Conservation (phyloP, 2,888 invertebrate genomes). For the Luperina testacea region DNA sequence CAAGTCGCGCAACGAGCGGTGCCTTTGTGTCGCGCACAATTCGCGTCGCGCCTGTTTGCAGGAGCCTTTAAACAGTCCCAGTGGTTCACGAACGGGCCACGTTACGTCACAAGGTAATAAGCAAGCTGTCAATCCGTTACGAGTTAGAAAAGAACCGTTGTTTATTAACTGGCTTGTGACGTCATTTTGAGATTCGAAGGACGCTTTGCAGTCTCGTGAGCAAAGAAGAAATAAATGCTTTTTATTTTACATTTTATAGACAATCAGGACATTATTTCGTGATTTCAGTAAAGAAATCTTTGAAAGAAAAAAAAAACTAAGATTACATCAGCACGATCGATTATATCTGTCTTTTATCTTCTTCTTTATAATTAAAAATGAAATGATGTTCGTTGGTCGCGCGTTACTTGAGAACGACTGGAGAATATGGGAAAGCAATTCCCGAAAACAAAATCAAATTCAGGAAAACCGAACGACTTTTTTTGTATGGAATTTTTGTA, state of each 20-base stretch:
- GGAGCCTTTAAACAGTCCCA: too few species aligned
- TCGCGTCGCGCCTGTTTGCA: too few species aligned
- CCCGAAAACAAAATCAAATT: too few species aligned
- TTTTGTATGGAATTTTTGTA: too few species aligned
- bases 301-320: background rate
- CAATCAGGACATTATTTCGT: background rate
- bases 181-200: background rate
- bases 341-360: background rate
- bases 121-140: background rate
- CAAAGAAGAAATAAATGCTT: background rate
- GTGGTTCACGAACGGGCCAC: too few species aligned
- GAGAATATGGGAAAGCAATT: too few species aligned
- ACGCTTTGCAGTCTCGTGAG: background rate
- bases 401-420: background rate
- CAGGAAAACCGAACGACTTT: too few species aligned
- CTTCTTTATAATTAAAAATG: too few species aligned
- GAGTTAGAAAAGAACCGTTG: background rate
- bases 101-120: too few species aligned
- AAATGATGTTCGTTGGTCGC: too few species aligned
- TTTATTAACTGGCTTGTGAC: background rate
- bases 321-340: background rate
- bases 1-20: too few species aligned
- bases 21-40: too few species aligned
- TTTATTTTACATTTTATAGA: background rate
- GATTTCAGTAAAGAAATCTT: background rate